phyloP scores from a whole-genome alignment of 1,140 invertebrate genomes.

The Babylonia areolata region DNA sequence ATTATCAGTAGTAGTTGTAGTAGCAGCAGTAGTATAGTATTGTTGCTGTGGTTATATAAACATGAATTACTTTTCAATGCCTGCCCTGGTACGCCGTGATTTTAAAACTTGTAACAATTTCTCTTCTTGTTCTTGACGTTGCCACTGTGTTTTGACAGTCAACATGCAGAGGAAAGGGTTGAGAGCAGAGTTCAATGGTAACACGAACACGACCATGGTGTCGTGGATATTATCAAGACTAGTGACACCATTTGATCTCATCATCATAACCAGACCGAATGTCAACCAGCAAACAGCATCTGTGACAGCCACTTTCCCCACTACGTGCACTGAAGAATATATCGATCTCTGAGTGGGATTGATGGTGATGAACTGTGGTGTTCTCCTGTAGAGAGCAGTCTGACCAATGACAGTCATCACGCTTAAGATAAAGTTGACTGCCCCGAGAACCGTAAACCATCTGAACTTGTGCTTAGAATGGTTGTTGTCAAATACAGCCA shows the following conservation, averaged over 20 bases:
- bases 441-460: conserved; percentile 43
- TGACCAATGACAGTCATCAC: conserved; percentile 44
- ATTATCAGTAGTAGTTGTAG: too few species aligned
- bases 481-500: not conserved
- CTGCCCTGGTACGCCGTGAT: too few species aligned
- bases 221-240: not conserved
- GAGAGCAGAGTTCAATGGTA: not conserved
- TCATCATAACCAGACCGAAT: not conserved
- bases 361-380: conserved; percentile 10
- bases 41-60: too few species aligned
- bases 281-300: not conserved
- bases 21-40: too few species aligned
- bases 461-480: conserved; percentile 2
- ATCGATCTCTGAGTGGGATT: not conserved
- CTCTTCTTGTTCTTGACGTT: not conserved
- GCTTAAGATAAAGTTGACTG: conserved; percentile 40
- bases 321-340: not conserved
- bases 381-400: conserved; percentile 40
- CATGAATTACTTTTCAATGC: too few species aligned
- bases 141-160: not conserved
- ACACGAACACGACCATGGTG: not conserved
- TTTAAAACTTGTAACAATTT: not conserved
- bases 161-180: not conserved
- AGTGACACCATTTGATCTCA: not conserved
- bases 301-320: not conserved